phyloP scores from a whole-genome alignment of 2,113 vertebrate species.

The Diadophis punctatus region DNA sequence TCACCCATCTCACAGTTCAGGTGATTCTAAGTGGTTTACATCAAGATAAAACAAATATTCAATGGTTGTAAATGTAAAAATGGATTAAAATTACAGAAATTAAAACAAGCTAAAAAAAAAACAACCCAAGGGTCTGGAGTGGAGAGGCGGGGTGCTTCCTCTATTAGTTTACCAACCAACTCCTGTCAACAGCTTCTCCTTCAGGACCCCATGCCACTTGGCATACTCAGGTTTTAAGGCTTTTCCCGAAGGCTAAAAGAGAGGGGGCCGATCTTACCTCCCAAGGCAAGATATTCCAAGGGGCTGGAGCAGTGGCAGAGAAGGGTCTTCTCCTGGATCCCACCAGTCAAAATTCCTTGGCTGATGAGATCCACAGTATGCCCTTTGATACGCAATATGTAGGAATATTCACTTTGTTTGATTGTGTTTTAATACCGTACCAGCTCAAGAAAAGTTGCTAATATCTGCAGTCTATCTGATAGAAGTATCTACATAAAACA shows the following conservation, averaged over 20 bases:
- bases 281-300: neutral
- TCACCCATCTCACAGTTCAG: neutral
- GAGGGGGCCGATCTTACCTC: neutral
- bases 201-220: neutral
- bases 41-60: neutral
- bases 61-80: neutral
- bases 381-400: constrained; percentile 37
- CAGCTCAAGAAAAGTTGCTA: neutral
- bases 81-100: neutral
- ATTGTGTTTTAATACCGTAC: neutral
- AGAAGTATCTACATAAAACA: no score
- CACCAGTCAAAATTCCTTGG: neutral
- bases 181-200: neutral
- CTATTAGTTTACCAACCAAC: neutral
- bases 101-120: neutral
- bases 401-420: neutral
- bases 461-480: neutral
- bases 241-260: neutral
- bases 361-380: neutral
- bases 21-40: neutral
- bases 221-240: neutral
- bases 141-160: neutral
- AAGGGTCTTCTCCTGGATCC: neutral
- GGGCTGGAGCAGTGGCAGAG: neutral
- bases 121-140: neutral